Base-by-base conservation (phyloP, 2,797 vertebrate genomes). In the Acanthurus tractus region DNA sequence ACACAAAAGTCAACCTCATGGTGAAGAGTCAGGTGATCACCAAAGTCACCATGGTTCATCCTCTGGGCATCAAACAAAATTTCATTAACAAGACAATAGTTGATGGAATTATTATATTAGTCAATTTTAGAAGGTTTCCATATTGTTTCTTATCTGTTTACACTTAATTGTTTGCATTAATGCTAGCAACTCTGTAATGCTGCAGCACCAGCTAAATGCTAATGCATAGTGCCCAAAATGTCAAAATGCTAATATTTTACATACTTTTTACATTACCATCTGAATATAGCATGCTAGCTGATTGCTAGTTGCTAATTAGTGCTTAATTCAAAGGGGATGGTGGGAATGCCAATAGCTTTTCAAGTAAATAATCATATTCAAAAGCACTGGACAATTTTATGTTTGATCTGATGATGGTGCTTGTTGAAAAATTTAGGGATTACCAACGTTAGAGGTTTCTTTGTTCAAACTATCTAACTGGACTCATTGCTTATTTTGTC, bases 381-480 rank as follows among this genome's bases (percentile, higher is more conserved):
- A 55, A 58, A 50, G 18, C 6, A 48, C 5, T 56, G 1, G 42
- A 64, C 14, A 57, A 18, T 8, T 7, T 3, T 44, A 40, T 5
- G 25, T 38, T 9, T 58, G 29, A 61, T 8, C n/a, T n/a, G 17
- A 50, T 58, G 12, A 44, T 53, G 22, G 12, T 2, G 5, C 1
- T 10, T 8, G 6, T 22, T 59, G 8, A 59, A 52, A 63, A n/a
- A 18, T 52, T 15, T 23, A 67, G 44, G 20, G 18, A 44, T 22
- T 20, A 17, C 23, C 1, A 49, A 45, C 57, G 14, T 29, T 29
- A 29, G 25, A 29, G 25, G 25, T 3, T 29, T 29, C 3, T 74
- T 49, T 69, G 2, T 66, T 6, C 13, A 76, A 22, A 59, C 45
- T n/a, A 44, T 75, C 76, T 58, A 70, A 75, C 79, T 20, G 18